A percentile compares a stretch with the other conserved stretches of the same genome.
Conservation (phyloP, 2,797 vertebrate species). For the Phrynocephalus forsythii region DNA sequence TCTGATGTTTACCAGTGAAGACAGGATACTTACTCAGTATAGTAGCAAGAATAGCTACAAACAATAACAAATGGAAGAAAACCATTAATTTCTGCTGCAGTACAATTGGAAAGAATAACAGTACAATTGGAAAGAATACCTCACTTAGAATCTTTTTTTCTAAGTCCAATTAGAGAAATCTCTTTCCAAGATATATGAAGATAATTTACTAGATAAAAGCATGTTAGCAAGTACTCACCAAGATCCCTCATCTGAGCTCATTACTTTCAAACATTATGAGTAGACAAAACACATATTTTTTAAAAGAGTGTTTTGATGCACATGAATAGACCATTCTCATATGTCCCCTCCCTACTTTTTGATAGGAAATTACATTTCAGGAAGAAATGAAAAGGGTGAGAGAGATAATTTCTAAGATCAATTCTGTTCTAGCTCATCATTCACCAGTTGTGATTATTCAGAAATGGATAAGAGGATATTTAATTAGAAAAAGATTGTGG, state of each 20-base stretch:
- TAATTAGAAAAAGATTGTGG: constrained; percentile 75
- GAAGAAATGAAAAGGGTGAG: constrained; percentile 71
- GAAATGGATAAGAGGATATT: constrained; percentile 79
- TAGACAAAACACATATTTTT: constrained; percentile 24
- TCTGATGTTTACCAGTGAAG: not conserved
- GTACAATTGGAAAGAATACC: not conserved
- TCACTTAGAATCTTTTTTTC: not conserved
- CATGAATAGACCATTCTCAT: not conserved
- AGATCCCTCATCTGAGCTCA: constrained; percentile 10
- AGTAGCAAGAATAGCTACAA: not conserved
- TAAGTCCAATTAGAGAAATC: not conserved
- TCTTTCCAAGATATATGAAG: not conserved
- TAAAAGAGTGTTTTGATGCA: not conserved
- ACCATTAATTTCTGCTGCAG: not conserved
- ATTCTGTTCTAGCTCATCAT: constrained; percentile 74
- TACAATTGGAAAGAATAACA: not conserved
- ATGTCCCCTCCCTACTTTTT: constrained; percentile 47
- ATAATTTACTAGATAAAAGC: not conserved
- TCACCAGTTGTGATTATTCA: constrained; percentile 81
- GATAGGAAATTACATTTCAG: constrained; percentile 68
- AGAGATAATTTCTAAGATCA: constrained; percentile 74
- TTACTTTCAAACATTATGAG: constrained; percentile 26
- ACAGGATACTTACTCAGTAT: not conserved
- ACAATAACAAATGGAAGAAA: not conserved
- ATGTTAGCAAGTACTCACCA: not conserved